Percentiles rank a stretch among this genome's conserved stretches.
Evolutionary conservation across 1,140 invertebrate species (phyloP).

Genomic region (Drosophila sulfurigaster): DNA sequence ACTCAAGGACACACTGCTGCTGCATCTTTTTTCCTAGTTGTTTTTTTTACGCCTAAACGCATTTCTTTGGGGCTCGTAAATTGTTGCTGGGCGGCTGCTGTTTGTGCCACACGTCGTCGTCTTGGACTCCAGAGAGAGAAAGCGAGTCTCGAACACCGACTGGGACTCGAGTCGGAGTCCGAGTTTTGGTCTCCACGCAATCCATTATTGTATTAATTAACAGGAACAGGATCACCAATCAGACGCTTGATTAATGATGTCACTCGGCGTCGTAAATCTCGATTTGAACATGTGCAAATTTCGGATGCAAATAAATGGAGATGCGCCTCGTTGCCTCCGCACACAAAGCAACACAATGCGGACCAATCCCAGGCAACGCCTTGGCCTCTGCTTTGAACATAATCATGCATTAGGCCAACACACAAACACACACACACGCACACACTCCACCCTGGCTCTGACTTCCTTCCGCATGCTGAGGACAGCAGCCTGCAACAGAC

Average conservation of each 20-base stretch:
- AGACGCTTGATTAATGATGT: conserved; percentile 85
- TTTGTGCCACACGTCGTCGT: conserved; percentile 39
- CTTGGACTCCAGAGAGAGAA: conserved; percentile 18
- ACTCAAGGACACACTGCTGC: conserved; percentile 6
- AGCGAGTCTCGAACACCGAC: background rate
- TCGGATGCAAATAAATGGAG: conserved; percentile 79
- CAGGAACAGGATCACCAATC: conserved; percentile 85
- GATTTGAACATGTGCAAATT: conserved; percentile 84
- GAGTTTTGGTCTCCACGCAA: conserved; percentile 58
- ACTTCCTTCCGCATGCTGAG: conserved; percentile 54
- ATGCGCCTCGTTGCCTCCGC: conserved; percentile 58
- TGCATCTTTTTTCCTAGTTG: conserved; percentile 8
- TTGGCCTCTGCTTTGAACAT: conserved; percentile 63
- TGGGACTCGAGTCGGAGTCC: background rate
- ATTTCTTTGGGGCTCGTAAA: conserved; percentile 61
- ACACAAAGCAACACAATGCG: conserved; percentile 45
- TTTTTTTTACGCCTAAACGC: conserved; percentile 44
- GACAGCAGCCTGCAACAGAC: background rate
- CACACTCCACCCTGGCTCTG: conserved; percentile 16
- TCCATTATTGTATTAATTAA: conserved; percentile 85
- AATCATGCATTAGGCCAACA: conserved; percentile 71
- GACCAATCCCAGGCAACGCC: conserved; percentile 57
- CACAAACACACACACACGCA: conserved; percentile 22
- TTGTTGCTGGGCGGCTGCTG: conserved; percentile 14
- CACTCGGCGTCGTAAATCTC: conserved; percentile 84